These are phyloP conservation scores for Irena cyanogastra DNA, from an alignment of 2,113 vertebrate species.

Conservation along the genomic window DNA sequence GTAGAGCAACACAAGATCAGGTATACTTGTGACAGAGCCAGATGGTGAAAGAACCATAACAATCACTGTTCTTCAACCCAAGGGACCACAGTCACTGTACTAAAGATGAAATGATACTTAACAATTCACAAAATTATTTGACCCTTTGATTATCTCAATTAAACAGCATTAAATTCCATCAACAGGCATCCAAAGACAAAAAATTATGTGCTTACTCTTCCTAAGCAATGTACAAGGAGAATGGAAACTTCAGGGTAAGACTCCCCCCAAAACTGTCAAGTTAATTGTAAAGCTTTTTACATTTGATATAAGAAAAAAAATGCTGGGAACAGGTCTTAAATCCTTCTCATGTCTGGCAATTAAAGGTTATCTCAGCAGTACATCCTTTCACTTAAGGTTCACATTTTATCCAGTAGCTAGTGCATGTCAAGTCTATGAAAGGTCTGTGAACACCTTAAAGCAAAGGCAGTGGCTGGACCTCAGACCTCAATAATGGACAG, in stretches of 20 bases:
- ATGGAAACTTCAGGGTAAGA: not conserved
- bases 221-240: not conserved
- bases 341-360: not conserved
- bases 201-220: not conserved
- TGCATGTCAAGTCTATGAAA: not conserved
- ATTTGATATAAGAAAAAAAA: not conserved
- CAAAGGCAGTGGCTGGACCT: not conserved
- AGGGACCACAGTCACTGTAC: not conserved
- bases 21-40: not conserved
- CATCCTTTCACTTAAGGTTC: not conserved
- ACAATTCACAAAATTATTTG: not conserved
- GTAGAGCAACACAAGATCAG: not conserved
- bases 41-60: not conserved
- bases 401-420: not conserved
- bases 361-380: not conserved
- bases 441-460: not conserved
- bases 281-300: not conserved
- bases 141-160: not conserved
- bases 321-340: not conserved
- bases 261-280: not conserved
- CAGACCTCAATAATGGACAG: not conserved
- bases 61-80: not conserved
- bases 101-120: not conserved
- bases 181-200: not conserved
- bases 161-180: not conserved